Base-by-base conservation (phyloP, 1,140 invertebrate genomes). In the Bombus waltoni region DNA sequence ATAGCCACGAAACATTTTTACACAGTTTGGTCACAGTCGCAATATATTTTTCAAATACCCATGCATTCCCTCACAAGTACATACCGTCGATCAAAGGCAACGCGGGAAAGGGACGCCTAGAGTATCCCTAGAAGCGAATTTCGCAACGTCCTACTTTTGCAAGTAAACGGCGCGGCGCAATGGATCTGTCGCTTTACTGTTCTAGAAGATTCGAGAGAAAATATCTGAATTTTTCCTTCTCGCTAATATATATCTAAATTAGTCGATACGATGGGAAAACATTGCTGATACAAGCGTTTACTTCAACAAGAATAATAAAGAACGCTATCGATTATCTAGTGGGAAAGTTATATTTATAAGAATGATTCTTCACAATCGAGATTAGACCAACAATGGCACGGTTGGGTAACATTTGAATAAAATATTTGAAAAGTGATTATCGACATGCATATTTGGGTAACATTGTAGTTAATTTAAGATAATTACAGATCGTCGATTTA, bases 51-150 rank as follows among this genome's bases (percentile, higher is more conserved):
- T 42, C 2, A 32, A 44, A 65, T 66, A 22, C 44, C 10, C 10
- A 6, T 62, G 18, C 47, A 62, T 32, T 66, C 11, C 22, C 28
- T 18, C 15, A 40, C 13, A 35, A 73, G 25, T 40, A n/a, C 8
- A 35, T 10, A 32, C 47, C n/a, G 28, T 71, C 70, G 5, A 73
- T 76, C 74, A n/a, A 15, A 13, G 13, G 1, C n/a, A 28, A 38
- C 15, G 22, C 59, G 35, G 35, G 32, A 40, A 38, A 38, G 59
- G 47, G 35, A 59, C 25, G 35, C 35, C 35, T 59, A 32, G 53
- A 59, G 22, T 53, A 35, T 59, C 53, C 53, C 53, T 76, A 59
- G 74, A 76, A 76, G 53, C 53, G 5, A 80, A 70, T 44, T 68
- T 47, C 65, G 11, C 65, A 44, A 68, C 15, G 77, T 38, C 42